These are phyloP conservation scores for Drosophila flavopinicola DNA, from an alignment of 2,888 invertebrate species.

Conservation along the genomic window DNA sequence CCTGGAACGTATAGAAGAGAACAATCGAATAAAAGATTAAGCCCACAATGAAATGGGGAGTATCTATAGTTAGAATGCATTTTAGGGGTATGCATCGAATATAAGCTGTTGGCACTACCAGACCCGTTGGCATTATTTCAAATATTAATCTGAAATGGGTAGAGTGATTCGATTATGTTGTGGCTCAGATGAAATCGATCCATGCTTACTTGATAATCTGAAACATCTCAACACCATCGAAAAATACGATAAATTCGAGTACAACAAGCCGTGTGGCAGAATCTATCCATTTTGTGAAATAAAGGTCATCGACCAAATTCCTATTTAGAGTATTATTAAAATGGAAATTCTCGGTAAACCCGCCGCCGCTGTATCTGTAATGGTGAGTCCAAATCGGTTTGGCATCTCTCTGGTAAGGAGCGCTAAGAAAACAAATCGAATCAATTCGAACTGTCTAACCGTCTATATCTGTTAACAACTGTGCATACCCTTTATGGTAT, in stretches of 20 bases:
- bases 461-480: not conserved
- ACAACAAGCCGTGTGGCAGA: constrained; percentile 28
- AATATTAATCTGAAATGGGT: constrained; percentile 20
- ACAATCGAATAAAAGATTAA: not conserved
- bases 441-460: not conserved
- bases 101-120: not conserved
- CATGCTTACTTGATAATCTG: constrained; percentile 16
- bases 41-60: not conserved
- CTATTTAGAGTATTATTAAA: fast-evolving
- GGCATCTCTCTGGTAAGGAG: constrained; percentile 2
- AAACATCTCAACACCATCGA: not conserved
- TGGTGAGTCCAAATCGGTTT: not conserved
- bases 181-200: not conserved
- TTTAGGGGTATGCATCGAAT: not conserved
- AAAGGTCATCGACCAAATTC: fast-evolving
- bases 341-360: constrained; percentile 2
- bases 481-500: not conserved
- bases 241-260: constrained; percentile 14
- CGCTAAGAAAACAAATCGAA: not conserved
- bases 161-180: not conserved
- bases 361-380: constrained; percentile 13
- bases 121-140: constrained; percentile 34
- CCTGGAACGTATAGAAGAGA: constrained; percentile 21
- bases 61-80: not conserved
- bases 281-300: constrained; percentile 14